Evolutionary conservation across 2,888 invertebrate species (phyloP).

Genomic region (Thecophora atra): DNA sequence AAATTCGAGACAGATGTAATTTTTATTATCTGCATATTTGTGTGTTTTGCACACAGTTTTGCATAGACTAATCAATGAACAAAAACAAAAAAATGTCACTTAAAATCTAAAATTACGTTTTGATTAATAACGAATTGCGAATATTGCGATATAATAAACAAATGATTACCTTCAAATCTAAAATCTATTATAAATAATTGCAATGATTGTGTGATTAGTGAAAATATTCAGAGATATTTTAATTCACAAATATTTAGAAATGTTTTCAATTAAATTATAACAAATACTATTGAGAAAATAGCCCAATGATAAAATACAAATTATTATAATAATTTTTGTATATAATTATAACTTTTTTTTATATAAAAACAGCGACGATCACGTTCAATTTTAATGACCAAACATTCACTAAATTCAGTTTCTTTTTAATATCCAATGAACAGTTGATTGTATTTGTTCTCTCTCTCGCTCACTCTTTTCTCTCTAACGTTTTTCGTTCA

Average conservation of each 20-base stretch:
- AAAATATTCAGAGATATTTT: neutral
- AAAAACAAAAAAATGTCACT: too few relatives aligned
- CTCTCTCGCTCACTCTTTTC: neutral
- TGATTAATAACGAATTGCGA: too few relatives aligned
- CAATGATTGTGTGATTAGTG: too few relatives aligned
- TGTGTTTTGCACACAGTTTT: too few relatives aligned
- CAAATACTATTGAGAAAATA: neutral
- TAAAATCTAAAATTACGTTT: too few relatives aligned
- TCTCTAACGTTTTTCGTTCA: neutral
- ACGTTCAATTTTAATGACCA: neutral
- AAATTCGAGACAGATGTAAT: too few relatives aligned
- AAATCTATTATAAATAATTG: neutral
- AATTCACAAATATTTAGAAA: slow-evolving; percentile 7
- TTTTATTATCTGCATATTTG: too few relatives aligned
- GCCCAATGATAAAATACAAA: neutral
- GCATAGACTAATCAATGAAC: too few relatives aligned
- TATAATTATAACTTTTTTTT: too few relatives aligned
- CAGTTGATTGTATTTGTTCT: neutral
- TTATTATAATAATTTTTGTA: slow-evolving; percentile 1
- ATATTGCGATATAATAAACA: too few relatives aligned
- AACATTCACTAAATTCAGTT: slow-evolving; percentile 14
- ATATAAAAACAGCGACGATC: neutral
- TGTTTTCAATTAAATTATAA: slow-evolving; percentile 8
- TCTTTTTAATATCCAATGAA: neutral
- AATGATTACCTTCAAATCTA: neutral